Conservation (phyloP, 2,797 vertebrate genomes). For the Alectoris magna region DNA sequence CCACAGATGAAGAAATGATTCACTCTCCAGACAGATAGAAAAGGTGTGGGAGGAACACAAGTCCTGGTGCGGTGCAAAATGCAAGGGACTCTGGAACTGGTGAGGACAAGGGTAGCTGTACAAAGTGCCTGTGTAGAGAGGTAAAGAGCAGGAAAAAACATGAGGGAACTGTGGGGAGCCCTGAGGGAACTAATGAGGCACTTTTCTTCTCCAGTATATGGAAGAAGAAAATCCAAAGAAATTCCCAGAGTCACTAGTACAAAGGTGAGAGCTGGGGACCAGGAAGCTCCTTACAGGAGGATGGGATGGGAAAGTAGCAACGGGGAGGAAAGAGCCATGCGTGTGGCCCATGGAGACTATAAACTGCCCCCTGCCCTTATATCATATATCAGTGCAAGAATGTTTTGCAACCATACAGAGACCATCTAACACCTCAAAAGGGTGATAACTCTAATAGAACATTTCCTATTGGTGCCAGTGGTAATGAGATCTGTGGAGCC, state of each 20-base stretch:
- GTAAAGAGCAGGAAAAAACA: neutral
- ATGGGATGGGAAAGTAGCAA: neutral
- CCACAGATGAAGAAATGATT: neutral
- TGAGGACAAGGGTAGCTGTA: neutral
- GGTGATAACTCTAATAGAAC: neutral
- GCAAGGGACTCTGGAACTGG: neutral
- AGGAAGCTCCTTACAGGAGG: neutral
- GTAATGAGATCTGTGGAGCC: neutral
- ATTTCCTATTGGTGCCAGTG: neutral
- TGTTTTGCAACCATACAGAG: neutral
- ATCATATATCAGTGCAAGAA: neutral
- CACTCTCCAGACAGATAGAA: slow-evolving; percentile 12
- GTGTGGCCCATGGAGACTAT: neutral
- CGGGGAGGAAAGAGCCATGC: neutral
- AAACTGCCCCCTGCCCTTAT: neutral
- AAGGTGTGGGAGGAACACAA: neutral
- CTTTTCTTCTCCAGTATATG: neutral
- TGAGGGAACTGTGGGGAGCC: neutral
- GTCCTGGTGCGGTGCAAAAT: neutral
- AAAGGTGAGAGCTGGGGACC: neutral
- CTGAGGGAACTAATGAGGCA: neutral
- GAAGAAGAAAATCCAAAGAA: neutral
- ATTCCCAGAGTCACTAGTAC: neutral
- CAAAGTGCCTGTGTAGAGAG: neutral
- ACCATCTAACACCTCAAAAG: neutral